Evolutionary conservation across 2,113 vertebrate species (phyloP).

Genomic region (Entosphenus tridentatus): DNA sequence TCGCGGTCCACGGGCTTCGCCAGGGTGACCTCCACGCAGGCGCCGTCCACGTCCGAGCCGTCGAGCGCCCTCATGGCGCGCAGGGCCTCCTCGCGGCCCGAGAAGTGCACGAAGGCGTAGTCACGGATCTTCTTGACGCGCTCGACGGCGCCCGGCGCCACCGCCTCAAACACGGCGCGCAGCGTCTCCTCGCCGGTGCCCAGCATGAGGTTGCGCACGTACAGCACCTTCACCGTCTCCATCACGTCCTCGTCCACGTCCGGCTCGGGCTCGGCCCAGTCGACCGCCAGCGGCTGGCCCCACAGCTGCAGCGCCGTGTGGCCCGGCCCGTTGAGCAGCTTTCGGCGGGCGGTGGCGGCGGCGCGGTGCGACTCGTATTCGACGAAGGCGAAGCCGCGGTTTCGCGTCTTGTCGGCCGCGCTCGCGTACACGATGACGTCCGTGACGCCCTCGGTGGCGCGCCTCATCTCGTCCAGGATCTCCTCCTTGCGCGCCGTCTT

Average conservation of each 20-base stretch:
- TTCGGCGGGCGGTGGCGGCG: constrained; percentile 68
- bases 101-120: constrained; percentile 86
- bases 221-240: constrained; percentile 62
- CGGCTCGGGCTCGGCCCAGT: constrained; percentile 82
- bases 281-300: constrained; percentile 64
- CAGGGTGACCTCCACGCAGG: constrained; percentile 49
- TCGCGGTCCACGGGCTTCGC: constrained; percentile 45
- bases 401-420: constrained; percentile 49
- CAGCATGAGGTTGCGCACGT: constrained; percentile 75
- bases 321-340: constrained; percentile 48
- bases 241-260: constrained; percentile 69
- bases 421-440: constrained; percentile 77
- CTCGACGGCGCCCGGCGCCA: constrained; percentile 59
- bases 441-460: constrained; percentile 67
- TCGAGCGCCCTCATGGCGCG: constrained; percentile 49
- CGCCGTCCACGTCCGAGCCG: constrained; percentile 53
- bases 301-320: constrained; percentile 28
- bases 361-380: constrained; percentile 85
- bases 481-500: constrained; percentile 77
- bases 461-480: constrained; percentile 72
- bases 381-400: constrained; percentile 80
- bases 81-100: constrained; percentile 50
- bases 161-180: constrained; percentile 46
- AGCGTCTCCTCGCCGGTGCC: constrained; percentile 61
- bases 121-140: constrained; percentile 73